A percentile compares a stretch with the other conserved stretches of the same genome.
Evolutionary conservation across 1,140 invertebrate genomes (phyloP).

Genomic region (Diorhabda sublineata): DNA sequence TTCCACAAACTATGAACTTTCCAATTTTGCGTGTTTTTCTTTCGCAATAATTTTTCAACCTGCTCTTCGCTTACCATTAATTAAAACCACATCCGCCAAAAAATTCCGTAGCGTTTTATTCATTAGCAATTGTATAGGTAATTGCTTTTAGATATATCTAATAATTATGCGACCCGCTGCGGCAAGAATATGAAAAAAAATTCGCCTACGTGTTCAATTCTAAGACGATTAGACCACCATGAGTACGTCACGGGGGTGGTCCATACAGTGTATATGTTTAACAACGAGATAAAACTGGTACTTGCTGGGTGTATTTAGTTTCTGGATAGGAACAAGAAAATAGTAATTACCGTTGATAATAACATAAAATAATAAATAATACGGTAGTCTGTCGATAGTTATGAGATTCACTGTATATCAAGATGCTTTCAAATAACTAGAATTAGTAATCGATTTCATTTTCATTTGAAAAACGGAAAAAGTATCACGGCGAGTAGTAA

Average conservation of each 20-base stretch:
- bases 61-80: neutral
- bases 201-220: neutral
- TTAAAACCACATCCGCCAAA: neutral
- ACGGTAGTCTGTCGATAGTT: no score
- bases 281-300: neutral
- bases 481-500: no score
- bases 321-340: neutral
- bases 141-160: constrained; percentile 3
- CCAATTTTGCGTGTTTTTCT: no score
- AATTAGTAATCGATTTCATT: no score
- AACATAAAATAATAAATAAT: no score
- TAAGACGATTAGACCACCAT: constrained; percentile 1
- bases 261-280: neutral
- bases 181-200: neutral
- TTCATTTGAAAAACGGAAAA: no score
- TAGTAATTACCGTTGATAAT: neutral
- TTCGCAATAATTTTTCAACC: no score
- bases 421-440: no score
- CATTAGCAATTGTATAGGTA: neutral
- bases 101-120: neutral
- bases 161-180: neutral
- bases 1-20: no score
- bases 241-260: neutral
- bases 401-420: no score
- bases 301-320: neutral